These are phyloP conservation scores for Bombyx huttoni DNA, from an alignment of 2,888 invertebrate species.

Conservation along the genomic window DNA sequence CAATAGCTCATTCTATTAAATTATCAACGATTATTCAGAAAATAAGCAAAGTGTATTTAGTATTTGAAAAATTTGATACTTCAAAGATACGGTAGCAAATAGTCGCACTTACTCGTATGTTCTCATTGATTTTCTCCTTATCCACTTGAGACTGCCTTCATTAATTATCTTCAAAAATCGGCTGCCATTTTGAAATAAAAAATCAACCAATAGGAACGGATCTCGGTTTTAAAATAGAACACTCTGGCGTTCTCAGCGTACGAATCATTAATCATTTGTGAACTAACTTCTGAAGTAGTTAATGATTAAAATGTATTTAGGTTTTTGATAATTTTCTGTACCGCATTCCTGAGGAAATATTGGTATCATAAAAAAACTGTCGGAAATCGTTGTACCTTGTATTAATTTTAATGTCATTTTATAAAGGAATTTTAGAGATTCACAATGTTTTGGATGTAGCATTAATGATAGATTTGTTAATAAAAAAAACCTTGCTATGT, in stretches of 20 bases:
- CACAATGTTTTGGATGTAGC: neutral
- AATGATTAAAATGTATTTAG: neutral
- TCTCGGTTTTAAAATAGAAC: slow-evolving; percentile 51
- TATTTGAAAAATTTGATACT: slow-evolving; percentile 46
- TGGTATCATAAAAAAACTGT: slow-evolving; percentile 1
- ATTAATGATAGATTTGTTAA: neutral
- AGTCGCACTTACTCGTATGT: slow-evolving; percentile 37
- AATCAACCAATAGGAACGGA: slow-evolving; percentile 43
- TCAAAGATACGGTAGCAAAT: slow-evolving; percentile 41
- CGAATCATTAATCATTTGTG: slow-evolving; percentile 54
- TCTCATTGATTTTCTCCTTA: slow-evolving; percentile 34
- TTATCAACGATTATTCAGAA: slow-evolving; percentile 3
- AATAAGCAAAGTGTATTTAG: slow-evolving; percentile 34
- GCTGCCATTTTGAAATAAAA: slow-evolving; percentile 59
- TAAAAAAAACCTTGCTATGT: neutral
- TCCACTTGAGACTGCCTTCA: slow-evolving; percentile 44
- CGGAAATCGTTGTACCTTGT: neutral
- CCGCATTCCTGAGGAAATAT: neutral
- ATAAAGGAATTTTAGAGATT: neutral
- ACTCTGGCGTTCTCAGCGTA: slow-evolving; percentile 37
- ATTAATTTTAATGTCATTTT: neutral
- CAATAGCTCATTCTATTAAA: neutral
- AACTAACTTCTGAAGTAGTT: slow-evolving; percentile 1
- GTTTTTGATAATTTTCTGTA: neutral
- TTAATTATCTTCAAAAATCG: slow-evolving; percentile 60